These are phyloP conservation scores for Muraenolepis orangiensis DNA, from an alignment of 2,797 vertebrate species.

Conservation along the genomic window DNA sequence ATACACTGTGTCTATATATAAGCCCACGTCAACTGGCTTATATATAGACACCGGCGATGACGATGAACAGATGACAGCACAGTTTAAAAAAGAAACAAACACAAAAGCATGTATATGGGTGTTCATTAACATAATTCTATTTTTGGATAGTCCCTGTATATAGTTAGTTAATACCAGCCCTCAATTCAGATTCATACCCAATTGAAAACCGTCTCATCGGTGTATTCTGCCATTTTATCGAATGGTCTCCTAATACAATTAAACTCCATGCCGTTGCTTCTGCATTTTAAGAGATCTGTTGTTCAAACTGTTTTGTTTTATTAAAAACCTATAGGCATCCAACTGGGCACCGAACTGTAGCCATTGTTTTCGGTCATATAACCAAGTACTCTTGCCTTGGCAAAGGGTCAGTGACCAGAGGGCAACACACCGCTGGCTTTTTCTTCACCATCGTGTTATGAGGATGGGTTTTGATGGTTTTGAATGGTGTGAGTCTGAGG, in stretches of 20 bases:
- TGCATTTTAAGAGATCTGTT: background rate
- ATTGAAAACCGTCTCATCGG: background rate
- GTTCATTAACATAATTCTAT: background rate
- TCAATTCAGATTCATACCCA: background rate
- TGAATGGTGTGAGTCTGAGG: conserved; percentile 27
- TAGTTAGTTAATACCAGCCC: background rate
- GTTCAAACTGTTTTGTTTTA: background rate
- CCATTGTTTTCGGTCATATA: too few species aligned
- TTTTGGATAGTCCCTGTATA: background rate
- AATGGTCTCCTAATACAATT: background rate
- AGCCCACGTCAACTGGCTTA: background rate
- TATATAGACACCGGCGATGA: background rate
- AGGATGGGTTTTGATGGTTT: background rate
- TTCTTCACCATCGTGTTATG: background rate
- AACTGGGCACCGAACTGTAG: background rate
- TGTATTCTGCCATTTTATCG: background rate
- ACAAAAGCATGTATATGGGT: background rate
- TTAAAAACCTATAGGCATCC: background rate
- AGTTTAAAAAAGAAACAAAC: background rate
- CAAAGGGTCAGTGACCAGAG: background rate
- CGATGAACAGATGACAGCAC: background rate
- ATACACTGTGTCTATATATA: background rate
- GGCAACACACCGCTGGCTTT: background rate
- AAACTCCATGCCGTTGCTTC: background rate
- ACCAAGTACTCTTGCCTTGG: background rate